Conservation (phyloP, 2,888 invertebrate species). For the Neoascia interrupta region DNA sequence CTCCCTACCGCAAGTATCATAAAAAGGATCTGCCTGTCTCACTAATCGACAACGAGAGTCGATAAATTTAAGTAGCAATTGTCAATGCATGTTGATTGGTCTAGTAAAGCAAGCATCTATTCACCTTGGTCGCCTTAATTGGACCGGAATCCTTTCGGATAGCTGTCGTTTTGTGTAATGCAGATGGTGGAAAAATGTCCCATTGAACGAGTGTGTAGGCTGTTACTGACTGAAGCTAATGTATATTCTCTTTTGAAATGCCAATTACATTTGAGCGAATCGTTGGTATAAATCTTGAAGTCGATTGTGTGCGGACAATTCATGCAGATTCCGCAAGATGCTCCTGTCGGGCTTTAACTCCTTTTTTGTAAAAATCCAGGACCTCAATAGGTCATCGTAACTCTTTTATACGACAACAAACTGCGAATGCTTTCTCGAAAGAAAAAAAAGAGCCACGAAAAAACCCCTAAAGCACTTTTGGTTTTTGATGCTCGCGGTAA, state of each 20-base stretch:
- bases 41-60: constrained; percentile 23
- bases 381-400: constrained; percentile 59
- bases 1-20: no score
- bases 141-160: constrained; percentile 49
- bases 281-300: constrained; percentile 39
- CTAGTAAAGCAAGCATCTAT: constrained; percentile 10
- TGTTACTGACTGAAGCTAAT: constrained; percentile 37
- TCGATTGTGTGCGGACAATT: constrained; percentile 34
- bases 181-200: constrained; percentile 38
- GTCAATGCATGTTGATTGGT: constrained; percentile 38
- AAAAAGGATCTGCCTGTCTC: constrained; percentile 17
- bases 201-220: constrained; percentile 34
- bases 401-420: not conserved
- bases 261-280: constrained; percentile 42
- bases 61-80: constrained; percentile 47
- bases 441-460: not conserved
- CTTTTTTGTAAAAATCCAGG: constrained; percentile 21
- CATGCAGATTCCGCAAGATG: constrained; percentile 55
- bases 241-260: constrained; percentile 10
- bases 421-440: constrained; percentile 1
- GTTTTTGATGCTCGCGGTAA: constrained; percentile 58
- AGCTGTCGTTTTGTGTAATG: constrained; percentile 28
- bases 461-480: constrained; percentile 48
- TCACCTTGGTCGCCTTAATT: constrained; percentile 31
- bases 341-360: constrained; percentile 31